Base-by-base conservation (phyloP, 2,888 invertebrate species). In the Caenorhabditis angaria region DNA sequence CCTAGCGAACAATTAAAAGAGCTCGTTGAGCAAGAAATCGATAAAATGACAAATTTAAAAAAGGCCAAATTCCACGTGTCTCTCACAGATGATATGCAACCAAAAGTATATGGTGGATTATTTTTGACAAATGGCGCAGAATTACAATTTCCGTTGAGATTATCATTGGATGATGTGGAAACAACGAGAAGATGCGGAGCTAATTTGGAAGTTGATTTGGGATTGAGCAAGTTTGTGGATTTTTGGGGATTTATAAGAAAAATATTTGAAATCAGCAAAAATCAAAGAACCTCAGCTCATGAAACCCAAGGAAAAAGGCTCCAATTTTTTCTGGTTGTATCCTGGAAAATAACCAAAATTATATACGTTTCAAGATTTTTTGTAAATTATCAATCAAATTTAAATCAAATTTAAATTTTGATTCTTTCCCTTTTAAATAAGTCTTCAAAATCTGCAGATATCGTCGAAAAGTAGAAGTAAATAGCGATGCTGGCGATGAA, bases 161-260 rank as follows among this genome's bases (percentile, higher is more conserved):
- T 75, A 54, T 59, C 77, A 12, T 64, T 82, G 28, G 74, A 76
- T 20, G 82, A 82, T 54, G 80, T 80, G 50, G 82, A 82, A 59
- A 74, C 78, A 25, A 75, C 80, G 10, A 55, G 78, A 25, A 47
- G 82, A 22, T 58, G 77, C 28, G 80, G 79, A 10, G 78, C 80
- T 8, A 77, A 79, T 65, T 55, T 82, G 53, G 82, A 82, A 64
- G 56, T 82, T 47, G 82, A 82, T 65, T 51, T 82, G 27, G 82
- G 82, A 32, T 53, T 70, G 20, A 67, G 77, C 59, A 82, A 77
- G 82, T 82, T 27, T 20, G 55, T 56, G 6, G 4, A 10, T 41
- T 14, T 41, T 41, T 32, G 5, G 32, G 5, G n/a, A n/a, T 35
- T 35, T 35, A 35, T 6, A 35, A 35, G 14, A 35, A n/a, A n/a